phyloP scores from a whole-genome alignment of 2,797 vertebrate genomes.

The Sebastolobus alascanus region DNA sequence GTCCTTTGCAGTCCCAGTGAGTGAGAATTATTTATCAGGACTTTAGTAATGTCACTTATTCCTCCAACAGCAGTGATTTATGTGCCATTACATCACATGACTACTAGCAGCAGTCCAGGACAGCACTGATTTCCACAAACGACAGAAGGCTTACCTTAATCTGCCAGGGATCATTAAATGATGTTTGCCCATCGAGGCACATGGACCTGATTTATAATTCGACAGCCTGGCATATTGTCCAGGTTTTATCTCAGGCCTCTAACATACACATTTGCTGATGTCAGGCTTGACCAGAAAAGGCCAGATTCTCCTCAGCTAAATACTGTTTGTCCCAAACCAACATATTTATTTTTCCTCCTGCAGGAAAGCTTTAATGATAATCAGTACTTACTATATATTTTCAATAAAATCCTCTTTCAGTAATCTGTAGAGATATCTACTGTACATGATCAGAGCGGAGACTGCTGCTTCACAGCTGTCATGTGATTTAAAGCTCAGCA shows the following conservation, averaged over 20 bases:
- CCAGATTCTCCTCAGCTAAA: constrained; percentile 14
- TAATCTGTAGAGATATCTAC: constrained; percentile 57
- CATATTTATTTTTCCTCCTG: constrained; percentile 20
- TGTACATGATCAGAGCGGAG: constrained; percentile 51
- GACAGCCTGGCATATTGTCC: constrained; percentile 17
- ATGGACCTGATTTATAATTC: constrained; percentile 33
- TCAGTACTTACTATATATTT: constrained; percentile 45
- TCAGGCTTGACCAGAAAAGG: constrained; percentile 26
- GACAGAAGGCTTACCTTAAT: constrained; percentile 41
- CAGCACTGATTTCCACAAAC: constrained; percentile 22
- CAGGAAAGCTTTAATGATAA: constrained; percentile 54
- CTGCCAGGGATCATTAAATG: constrained; percentile 32
- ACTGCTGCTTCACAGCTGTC: constrained; percentile 28
- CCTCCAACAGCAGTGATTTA: not conserved
- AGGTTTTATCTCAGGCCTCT: constrained; percentile 26
- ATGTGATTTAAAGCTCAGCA: constrained; percentile 39
- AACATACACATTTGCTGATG: constrained; percentile 14
- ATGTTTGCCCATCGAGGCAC: constrained; percentile 20
- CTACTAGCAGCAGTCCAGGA: not conserved
- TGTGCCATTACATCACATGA: constrained; percentile 30
- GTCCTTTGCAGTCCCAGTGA: not conserved
- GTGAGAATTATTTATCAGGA: not conserved
- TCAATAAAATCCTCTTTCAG: constrained; percentile 55
- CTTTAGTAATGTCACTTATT: not conserved
- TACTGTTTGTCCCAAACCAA: constrained; percentile 1